Base-by-base conservation (phyloP, 2,797 vertebrate genomes). In the Synanceia verrucosa region DNA sequence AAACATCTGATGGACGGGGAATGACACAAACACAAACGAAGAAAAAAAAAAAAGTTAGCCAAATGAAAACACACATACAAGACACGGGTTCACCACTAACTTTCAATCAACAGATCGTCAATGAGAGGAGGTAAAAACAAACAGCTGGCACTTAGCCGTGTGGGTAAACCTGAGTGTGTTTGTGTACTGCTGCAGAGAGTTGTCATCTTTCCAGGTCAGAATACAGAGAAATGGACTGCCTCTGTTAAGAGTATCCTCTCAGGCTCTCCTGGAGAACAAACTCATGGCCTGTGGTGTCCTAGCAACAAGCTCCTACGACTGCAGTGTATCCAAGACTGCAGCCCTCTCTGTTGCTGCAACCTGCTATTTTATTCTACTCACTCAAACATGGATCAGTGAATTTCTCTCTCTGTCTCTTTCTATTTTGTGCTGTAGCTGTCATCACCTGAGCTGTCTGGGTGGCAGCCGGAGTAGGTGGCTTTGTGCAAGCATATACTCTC, bases 1-100 rank as follows among this genome's bases (percentile, higher is more conserved):
- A 91, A 99, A 99, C 98, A 99, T 99, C 98, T 99, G 93, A 86
- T 11, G 63, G 37, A 71, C 2, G 19, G 59, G 59, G 48, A 73
- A 65, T 51, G 73, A 86, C 64, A 67, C 48, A 65, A 55, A 79
- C 60, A 77, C 24, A 71, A 11, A 70, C n/a, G n/a, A n/a, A n/a
- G n/a, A 29, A 11, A 5, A 37, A 37, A 6, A 28, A 11, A 58
- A 11, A 58, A 1, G 23, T 70, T 24, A 86, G 46, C 21, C 16
- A 18, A 46, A 69, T 55, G 9, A 56, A 70, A 58, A 82, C 64
- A 68, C 12, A 61, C 3, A 63, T 21, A 47, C 34, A 73, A n/a
- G 41, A 69, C 46, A 70, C 23, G 67, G 23, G 43, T 43, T 60
- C 41, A 50, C 24, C 51, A 23, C 59, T 31, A 64, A 62, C 62